A percentile compares a stretch with the other conserved stretches of the same genome.
Evolutionary conservation across 2,797 vertebrate genomes (phyloP).

Genomic region (Myotis pilosus): DNA sequence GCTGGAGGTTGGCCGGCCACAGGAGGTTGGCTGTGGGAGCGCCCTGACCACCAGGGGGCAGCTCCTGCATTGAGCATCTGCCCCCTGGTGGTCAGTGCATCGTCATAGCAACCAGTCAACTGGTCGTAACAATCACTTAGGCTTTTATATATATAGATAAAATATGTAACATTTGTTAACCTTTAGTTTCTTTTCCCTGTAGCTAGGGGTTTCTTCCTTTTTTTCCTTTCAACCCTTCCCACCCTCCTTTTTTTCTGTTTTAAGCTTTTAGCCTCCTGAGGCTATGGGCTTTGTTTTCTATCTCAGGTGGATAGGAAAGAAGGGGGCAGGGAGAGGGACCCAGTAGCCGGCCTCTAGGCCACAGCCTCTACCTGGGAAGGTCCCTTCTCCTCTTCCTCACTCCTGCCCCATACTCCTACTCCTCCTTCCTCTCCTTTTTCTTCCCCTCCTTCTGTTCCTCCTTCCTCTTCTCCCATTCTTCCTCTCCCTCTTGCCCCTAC

Average conservation of each 20-base stretch:
- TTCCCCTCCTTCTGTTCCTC: no score
- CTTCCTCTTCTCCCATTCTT: no score
- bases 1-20: no score
- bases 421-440: neutral
- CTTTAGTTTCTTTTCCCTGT: neutral
- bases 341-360: no score
- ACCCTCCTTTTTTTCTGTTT: neutral
- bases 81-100: no score
- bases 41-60: no score
- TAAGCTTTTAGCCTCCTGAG: neutral
- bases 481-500: no score
- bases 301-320: neutral
- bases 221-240: neutral
- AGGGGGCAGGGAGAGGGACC: no score
- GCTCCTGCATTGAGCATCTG: no score
- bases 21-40: no score
- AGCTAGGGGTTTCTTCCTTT: neutral
- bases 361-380: fast-evolving
- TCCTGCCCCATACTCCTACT: neutral
- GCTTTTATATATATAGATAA: neutral
- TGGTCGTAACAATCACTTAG: no score
- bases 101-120: no score
- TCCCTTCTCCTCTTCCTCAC: neutral
- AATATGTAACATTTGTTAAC: neutral
- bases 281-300: neutral